Conservation (phyloP, 2,797 vertebrate genomes). For the Urosaurus nigricauda region DNA sequence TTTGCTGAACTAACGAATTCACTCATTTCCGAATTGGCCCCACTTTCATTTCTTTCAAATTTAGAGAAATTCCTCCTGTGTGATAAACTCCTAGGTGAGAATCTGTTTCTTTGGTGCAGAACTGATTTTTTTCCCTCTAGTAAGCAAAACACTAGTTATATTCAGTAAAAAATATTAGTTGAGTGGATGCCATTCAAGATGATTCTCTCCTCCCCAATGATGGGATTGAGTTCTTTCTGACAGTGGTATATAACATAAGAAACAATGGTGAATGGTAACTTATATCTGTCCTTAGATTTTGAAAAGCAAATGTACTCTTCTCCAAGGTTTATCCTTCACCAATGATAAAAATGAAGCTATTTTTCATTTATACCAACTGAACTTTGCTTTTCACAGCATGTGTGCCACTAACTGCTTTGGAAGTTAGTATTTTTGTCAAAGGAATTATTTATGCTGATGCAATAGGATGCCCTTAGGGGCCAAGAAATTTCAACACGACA, state of each 20-base stretch:
- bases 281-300: not conserved
- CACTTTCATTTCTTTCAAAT: no score
- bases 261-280: no score
- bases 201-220: not conserved
- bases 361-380: not conserved
- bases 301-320: not conserved
- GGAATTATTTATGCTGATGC: not conserved
- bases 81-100: not conserved
- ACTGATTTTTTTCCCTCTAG: not conserved
- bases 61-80: no score
- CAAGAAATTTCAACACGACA: not conserved
- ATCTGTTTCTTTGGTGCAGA: conserved; percentile 1
- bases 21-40: no score
- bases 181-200: not conserved
- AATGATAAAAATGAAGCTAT: not conserved
- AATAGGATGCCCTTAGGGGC: not conserved
- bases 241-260: no score
- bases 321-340: not conserved
- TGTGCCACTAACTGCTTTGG: not conserved
- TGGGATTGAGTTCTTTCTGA: not conserved
- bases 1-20: no score
- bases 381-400: not conserved
- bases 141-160: not conserved
- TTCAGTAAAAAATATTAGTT: no score
- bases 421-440: not conserved